Evolutionary conservation across 2,113 vertebrate species (phyloP), one percentile per base, ranked within the genome.

Genomic region (Cynocephalus volans): DNA sequence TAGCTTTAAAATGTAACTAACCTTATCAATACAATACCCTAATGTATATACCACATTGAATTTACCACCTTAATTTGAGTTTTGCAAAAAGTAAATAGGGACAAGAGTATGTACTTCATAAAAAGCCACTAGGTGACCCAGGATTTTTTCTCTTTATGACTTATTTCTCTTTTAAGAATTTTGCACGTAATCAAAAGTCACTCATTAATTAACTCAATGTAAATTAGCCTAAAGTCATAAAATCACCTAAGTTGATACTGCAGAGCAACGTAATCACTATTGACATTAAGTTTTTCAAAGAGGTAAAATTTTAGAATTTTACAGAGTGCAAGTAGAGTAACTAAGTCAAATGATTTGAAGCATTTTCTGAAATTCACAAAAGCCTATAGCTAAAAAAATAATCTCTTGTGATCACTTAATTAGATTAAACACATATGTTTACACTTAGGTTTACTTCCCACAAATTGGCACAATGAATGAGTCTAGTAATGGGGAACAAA

Each of bases 401-500:
- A 33, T 69, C 8, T 48, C 41, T 67, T 79, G 5, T 81, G 45
- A 79, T 54, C 24, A 28, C 24, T 80, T 69, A 83, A 84, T 87
- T 86, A 79, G 33, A 62, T 54, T 90, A 95, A 79, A 88, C 82
- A 56, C 2, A 5, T 58, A 83, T 41, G 4, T 56, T 83, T 83
- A 45, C 15, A 58, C 41, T 89, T 86, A 96, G 9, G n/a, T 77
- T 77, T 65, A 5, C 62, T 84, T 95, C 36, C 52, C 73, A 96
- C 58, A 90, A 93, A 77, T 4, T n/a, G 54, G 88, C 70, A 82
- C n/a, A 79, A 48, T 45, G 81, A 95, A 90, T 52, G 64, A 88
- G 19, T 90, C 73, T 69, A 86, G 67, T 41, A n/a, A 90, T 0
- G 0, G 13, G n/a, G 45, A 77, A 56, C 6, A 79, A 80, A 87